Percentiles rank a stretch among this genome's conserved stretches.
These are phyloP conservation scores for Lordiphosa mommai DNA, from an alignment of 1,140 invertebrate genomes.

Conservation along the genomic window DNA sequence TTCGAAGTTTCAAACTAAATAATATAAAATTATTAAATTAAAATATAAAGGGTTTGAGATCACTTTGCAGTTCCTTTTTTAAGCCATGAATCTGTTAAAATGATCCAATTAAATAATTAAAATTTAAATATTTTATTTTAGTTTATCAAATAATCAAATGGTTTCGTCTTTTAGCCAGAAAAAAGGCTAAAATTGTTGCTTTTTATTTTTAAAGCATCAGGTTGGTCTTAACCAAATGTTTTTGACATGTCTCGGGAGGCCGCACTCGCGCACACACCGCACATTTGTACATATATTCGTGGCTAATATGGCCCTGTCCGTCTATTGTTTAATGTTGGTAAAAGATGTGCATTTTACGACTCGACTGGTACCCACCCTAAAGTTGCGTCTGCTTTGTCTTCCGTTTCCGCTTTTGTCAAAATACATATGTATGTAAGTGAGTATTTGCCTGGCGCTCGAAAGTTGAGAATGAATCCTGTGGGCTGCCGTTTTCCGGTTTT, in stretches of 20 bases:
- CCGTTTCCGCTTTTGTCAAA: conserved; percentile 34
- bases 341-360: conserved; percentile 54
- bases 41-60: no score
- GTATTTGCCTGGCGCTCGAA: conserved; percentile 28
- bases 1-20: no score
- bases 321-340: conserved; percentile 53
- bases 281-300: neutral
- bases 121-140: no score
- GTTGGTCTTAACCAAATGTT: conserved; percentile 43
- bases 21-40: no score
- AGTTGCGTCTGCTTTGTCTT: conserved; percentile 48
- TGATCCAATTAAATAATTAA: no score
- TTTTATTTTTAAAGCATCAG: conserved; percentile 35
- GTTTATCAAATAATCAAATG: no score
- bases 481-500: neutral
- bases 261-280: conserved; percentile 7
- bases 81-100: no score
- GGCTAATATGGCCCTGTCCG: conserved; percentile 30
- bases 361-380: conserved; percentile 38
- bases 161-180: no score
- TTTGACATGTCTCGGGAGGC: conserved; percentile 42
- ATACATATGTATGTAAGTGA: conserved; percentile 4
- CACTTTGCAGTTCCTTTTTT: no score
- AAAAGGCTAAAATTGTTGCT: no score
- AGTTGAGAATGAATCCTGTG: conserved; percentile 49